Evolutionary conservation across 2,113 vertebrate species (phyloP), one percentile per base, ranked within the genome.

Genomic region (Tragelaphus buxtoni): DNA sequence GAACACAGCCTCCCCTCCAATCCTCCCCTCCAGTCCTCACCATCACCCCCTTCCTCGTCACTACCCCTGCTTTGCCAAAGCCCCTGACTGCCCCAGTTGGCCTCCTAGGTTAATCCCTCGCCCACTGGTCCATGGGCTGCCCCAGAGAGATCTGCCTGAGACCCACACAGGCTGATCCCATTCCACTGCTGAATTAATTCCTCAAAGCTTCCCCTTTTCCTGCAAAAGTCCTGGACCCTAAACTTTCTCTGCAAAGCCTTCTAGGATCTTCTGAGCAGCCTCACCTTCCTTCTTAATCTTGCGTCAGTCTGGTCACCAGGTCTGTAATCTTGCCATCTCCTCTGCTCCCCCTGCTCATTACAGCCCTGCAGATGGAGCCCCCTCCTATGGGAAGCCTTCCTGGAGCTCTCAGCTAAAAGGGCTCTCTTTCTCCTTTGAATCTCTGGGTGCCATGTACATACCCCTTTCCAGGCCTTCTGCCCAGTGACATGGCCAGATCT

Each of bases 21-120:
- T 0, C 24, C 10, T 51, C 18, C 26, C 28, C 81, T 17, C 9
- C 0, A 1, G 9, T 47, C 39, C 55, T 88, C 51, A 28, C 18
- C 8, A 22, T 49, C 45, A 55, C 1, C 16, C 30, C 13, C 14
- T 14, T 61, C 56, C 61, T 79, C 42, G 24, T 47, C n/a, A 47
- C 69, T 55, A 3, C 9, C 28, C 16, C 39, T 85, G 14, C 20
- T 60, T 88, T 47, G 14, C 58, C 45, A 80, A 83, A 90, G 30
- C 69, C 5, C 60, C 39, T 45, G 20, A 16, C 28, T 47, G 53
- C 28, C 51, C 35, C 28, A 5, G 51, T n/a, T 20, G 84, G 51
- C 28, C 47, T 35, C 51, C 12, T 81, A 39, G n/a, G 55, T 20
- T 91, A 47, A 58, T 45, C 22, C 47, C 2, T 61, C 16, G 6